Evolutionary conservation across 2,113 vertebrate species (phyloP).

Genomic region (Xenus cinereus): DNA sequence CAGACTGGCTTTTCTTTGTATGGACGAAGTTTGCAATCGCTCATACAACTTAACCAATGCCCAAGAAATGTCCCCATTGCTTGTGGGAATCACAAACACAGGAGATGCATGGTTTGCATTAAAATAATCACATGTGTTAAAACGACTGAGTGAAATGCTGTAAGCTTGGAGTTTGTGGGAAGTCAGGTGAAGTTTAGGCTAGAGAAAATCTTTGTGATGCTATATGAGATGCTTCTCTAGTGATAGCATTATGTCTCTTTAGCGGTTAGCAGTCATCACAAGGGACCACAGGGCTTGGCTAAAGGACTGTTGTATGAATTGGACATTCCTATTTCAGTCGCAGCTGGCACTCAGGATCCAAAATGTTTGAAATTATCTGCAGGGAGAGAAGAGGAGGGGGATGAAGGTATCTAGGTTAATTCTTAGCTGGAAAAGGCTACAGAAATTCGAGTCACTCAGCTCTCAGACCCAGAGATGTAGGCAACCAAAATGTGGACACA

Average conservation of each 20-base stretch:
- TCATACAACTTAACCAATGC: neutral
- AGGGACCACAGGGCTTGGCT: neutral
- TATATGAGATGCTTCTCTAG: neutral
- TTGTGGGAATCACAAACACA: neutral
- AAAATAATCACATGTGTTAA: neutral
- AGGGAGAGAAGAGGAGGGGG: neutral
- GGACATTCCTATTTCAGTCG: neutral
- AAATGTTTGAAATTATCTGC: neutral
- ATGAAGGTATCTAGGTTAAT: neutral
- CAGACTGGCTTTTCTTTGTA: neutral
- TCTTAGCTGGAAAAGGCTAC: neutral
- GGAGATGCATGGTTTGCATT: neutral
- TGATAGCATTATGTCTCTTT: neutral
- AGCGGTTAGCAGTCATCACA: neutral
- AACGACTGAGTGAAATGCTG: neutral
- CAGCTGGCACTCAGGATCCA: neutral
- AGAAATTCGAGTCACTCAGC: fast-evolving
- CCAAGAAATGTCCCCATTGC: neutral
- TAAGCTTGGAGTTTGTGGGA: neutral
- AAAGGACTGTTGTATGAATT: neutral
- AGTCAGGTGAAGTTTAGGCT: neutral
- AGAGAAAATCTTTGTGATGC: neutral
- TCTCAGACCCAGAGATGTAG: neutral
- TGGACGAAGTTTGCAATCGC: fast-evolving
- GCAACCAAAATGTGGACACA: neutral